Conservation (phyloP, 1,140 invertebrate species). For the Acromyrmex charruanus region DNA sequence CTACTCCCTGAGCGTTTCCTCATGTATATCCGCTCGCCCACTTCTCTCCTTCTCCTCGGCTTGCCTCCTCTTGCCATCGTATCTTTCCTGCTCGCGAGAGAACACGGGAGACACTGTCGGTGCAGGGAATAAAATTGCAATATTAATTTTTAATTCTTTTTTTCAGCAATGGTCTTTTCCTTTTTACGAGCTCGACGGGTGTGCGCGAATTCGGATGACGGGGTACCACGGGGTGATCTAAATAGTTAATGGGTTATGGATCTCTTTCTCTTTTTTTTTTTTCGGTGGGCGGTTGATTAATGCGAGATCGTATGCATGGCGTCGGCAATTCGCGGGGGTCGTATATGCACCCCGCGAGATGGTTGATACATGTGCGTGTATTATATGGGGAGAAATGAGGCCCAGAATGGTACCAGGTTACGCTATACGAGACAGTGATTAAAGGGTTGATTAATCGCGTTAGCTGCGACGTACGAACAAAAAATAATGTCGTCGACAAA, state of each 20-base stretch:
- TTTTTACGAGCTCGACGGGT: slow-evolving; percentile 24
- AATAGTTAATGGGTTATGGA: slow-evolving; percentile 74
- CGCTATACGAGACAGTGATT: slow-evolving; percentile 37
- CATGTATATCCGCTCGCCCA: slow-evolving; percentile 31
- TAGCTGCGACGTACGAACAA: slow-evolving; percentile 12
- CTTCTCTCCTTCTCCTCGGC: background rate
- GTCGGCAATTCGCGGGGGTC: background rate
- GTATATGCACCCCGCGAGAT: slow-evolving; percentile 2
- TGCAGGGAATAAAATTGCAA: slow-evolving; percentile 72
- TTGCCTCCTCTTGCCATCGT: background rate
- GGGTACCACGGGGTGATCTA: slow-evolving; percentile 18
- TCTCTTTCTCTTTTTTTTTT: slow-evolving; percentile 61
- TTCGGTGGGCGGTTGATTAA: slow-evolving; percentile 72
- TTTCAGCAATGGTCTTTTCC: slow-evolving; percentile 46
- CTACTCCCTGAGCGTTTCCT: slow-evolving; percentile 58
- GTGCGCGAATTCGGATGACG: slow-evolving; percentile 2
- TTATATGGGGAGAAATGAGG: background rate
- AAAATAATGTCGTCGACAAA: slow-evolving; percentile 24
- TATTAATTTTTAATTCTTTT: slow-evolving; percentile 79
- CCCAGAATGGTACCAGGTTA: slow-evolving; percentile 37
- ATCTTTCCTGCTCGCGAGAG: slow-evolving; percentile 25
- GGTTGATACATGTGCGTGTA: slow-evolving; percentile 8
- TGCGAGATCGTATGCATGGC: slow-evolving; percentile 59
- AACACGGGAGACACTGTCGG: slow-evolving; percentile 54
- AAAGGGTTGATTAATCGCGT: slow-evolving; percentile 74